Evolutionary conservation across 2,888 invertebrate species (phyloP).

Genomic region (Brachyptera putata): DNA sequence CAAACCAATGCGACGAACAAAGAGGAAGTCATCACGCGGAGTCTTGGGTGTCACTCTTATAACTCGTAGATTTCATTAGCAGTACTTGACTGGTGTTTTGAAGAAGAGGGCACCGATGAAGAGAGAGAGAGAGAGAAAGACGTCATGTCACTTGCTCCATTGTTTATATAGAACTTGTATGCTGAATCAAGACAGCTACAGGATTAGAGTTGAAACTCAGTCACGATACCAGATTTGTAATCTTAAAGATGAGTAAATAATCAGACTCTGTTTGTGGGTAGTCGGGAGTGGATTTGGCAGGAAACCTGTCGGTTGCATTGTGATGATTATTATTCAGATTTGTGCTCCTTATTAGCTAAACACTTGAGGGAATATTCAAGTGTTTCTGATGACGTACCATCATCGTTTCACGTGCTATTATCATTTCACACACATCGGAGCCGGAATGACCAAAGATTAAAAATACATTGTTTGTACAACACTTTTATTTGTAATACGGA

Average conservation of each 20-base stretch:
- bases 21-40: background rate
- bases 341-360: too few species aligned
- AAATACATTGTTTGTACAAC: too few species aligned
- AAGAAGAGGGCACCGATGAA: background rate
- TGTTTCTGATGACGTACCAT: too few species aligned
- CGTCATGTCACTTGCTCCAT: constrained; percentile 9
- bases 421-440: too few species aligned
- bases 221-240: constrained; percentile 10
- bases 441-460: too few species aligned
- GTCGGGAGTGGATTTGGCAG: too few species aligned
- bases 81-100: constrained; percentile 2
- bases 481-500: too few species aligned
- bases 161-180: constrained; percentile 1
- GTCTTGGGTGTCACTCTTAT: too few species aligned
- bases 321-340: too few species aligned
- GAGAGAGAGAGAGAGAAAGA: background rate
- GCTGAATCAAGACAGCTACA: background rate
- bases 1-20: constrained; percentile 1
- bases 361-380: too few species aligned
- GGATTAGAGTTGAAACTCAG: background rate
- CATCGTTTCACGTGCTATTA: too few species aligned
- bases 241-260: constrained; percentile 12
- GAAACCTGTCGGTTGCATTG: too few species aligned
- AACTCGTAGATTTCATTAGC: constrained; percentile 30
- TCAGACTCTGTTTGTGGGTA: background rate